phyloP scores from a whole-genome alignment of 2,113 vertebrate genomes.

The Odocoileus hemionus region DNA sequence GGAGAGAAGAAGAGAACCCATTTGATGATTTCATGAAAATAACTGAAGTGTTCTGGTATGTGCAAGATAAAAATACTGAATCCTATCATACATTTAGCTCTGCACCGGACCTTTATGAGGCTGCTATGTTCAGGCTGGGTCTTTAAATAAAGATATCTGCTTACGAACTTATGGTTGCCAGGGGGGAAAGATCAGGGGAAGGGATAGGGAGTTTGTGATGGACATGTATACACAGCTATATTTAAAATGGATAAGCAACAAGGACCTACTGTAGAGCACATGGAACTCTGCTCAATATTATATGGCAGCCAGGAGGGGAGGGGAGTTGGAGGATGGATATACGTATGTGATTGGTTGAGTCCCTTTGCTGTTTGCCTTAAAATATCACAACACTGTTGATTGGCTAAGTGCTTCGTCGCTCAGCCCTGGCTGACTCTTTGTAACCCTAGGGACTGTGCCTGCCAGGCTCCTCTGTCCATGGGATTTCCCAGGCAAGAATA shows the following conservation, averaged over 20 bases:
- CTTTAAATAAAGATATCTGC: background rate
- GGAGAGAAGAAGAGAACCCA: conserved; percentile 55
- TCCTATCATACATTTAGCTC: background rate
- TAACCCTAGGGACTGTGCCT: background rate
- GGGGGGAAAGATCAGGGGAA: background rate
- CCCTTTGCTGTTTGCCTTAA: background rate
- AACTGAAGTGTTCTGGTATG: background rate
- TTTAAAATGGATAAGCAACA: background rate
- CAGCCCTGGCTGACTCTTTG: background rate
- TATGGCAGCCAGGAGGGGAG: background rate
- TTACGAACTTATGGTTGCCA: background rate
- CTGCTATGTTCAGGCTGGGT: background rate
- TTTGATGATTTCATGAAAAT: background rate
- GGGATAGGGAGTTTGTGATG: background rate
- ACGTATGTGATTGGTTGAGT: background rate
- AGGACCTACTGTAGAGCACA: background rate
- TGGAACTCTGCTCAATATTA: background rate
- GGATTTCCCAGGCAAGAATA: background rate
- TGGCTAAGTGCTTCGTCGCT: background rate
- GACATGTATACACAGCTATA: background rate
- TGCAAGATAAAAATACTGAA: background rate
- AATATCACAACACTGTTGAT: background rate
- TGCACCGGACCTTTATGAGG: background rate
- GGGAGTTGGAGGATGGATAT: background rate
- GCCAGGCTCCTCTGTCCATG: background rate